phyloP scores from a whole-genome alignment of 2,113 vertebrate genomes.

The Serilophus lunatus region DNA sequence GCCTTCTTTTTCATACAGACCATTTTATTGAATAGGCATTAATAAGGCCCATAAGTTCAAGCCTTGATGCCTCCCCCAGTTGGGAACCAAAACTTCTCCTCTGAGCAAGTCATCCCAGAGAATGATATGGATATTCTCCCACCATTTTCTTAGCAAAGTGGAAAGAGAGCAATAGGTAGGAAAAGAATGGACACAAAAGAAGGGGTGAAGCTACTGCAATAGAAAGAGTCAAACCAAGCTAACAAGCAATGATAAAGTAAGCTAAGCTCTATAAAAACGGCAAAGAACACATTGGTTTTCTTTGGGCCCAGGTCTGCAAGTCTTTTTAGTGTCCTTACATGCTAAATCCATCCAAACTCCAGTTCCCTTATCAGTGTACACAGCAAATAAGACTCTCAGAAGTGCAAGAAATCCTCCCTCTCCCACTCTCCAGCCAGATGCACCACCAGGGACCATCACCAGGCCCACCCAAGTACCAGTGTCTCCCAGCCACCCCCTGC shows the following conservation, averaged over 20 bases:
- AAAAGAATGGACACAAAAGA: background rate
- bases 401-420: background rate
- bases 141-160: background rate
- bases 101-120: background rate
- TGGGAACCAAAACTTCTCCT: background rate
- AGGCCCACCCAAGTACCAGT: too few species aligned
- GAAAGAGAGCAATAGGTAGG: background rate
- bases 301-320: background rate
- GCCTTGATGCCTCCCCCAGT: rapidly evolving
- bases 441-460: background rate
- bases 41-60: too few species aligned
- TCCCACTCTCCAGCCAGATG: background rate
- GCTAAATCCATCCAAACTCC: background rate
- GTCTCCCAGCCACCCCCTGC: too few species aligned
- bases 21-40: background rate
- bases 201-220: background rate
- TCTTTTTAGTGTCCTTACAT: background rate
- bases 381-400: background rate
- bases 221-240: background rate
- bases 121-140: background rate
- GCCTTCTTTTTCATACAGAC: background rate
- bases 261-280: background rate
- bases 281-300: background rate
- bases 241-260: background rate
- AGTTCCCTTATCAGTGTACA: background rate